Conservation (phyloP, 1,140 invertebrate species). For the Drosophila murphyi region DNA sequence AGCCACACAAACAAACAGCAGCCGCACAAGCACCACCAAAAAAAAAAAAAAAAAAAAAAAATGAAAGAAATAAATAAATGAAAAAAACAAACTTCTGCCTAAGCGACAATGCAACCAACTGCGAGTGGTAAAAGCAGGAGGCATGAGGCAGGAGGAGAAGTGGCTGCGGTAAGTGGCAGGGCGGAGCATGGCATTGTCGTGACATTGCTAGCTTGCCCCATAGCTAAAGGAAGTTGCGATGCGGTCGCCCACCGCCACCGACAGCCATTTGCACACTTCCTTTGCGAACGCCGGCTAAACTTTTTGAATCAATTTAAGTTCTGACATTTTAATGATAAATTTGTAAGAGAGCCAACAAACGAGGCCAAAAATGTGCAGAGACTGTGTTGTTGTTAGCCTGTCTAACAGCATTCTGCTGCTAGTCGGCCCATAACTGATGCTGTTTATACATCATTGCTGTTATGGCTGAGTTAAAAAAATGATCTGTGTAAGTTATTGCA, state of each 20-base stretch:
- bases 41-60: slow-evolving; percentile 9
- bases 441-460: slow-evolving; percentile 10
- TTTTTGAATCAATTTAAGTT: slow-evolving; percentile 83
- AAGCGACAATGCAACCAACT: slow-evolving; percentile 39
- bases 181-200: slow-evolving; percentile 31
- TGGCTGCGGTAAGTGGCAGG: background rate
- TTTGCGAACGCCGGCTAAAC: slow-evolving; percentile 38
- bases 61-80: slow-evolving; percentile 3
- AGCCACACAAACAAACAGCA: slow-evolving; percentile 38
- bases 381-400: slow-evolving; percentile 25
- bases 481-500: slow-evolving; percentile 70
- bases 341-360: slow-evolving; percentile 64
- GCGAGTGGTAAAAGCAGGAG: slow-evolving; percentile 2
- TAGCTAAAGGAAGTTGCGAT: slow-evolving; percentile 7
- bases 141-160: background rate
- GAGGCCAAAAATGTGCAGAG: slow-evolving; percentile 53
- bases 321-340: slow-evolving; percentile 84
- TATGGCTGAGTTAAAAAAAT: slow-evolving; percentile 48
- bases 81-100: slow-evolving; percentile 29
- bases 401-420: slow-evolving; percentile 26
- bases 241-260: background rate
- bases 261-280: too few relatives aligned
- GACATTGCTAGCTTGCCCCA: slow-evolving; percentile 13
- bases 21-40: background rate
- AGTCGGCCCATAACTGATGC: slow-evolving; percentile 19